These are phyloP conservation scores for Lichenostomus cassidix DNA, from an alignment of 2,113 vertebrate genomes.

Conservation along the genomic window DNA sequence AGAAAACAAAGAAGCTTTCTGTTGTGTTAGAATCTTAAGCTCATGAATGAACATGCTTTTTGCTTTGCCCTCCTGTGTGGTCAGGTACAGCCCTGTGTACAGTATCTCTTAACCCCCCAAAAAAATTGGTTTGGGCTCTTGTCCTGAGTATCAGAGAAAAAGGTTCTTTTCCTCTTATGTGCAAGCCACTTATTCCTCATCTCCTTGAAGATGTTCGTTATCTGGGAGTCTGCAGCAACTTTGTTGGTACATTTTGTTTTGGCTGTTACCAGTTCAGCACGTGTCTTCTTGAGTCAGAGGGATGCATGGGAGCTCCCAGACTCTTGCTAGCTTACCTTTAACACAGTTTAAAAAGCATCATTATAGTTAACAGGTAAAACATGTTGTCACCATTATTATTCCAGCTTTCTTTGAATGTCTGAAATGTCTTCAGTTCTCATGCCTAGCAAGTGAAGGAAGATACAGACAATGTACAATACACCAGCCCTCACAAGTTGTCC, in stretches of 20 bases:
- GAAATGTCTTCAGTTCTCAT: background rate
- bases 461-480: background rate
- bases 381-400: background rate
- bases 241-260: background rate
- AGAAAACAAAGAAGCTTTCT: background rate
- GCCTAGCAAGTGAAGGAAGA: background rate
- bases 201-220: background rate
- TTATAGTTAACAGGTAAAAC: background rate
- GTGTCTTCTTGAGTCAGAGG: background rate
- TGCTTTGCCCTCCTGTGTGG: background rate
- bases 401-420: background rate
- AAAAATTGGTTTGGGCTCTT: background rate
- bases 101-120: background rate
- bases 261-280: background rate
- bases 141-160: background rate
- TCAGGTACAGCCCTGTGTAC: background rate
- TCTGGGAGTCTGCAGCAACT: background rate
- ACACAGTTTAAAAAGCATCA: background rate
- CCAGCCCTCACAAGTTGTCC: background rate
- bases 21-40: background rate
- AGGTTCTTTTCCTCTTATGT: background rate
- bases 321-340: background rate
- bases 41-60: background rate
- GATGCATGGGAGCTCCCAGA: background rate
- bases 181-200: background rate